These are phyloP conservation scores for Tyria jacobaeae DNA, from an alignment of 2,888 invertebrate species.

Conservation along the genomic window DNA sequence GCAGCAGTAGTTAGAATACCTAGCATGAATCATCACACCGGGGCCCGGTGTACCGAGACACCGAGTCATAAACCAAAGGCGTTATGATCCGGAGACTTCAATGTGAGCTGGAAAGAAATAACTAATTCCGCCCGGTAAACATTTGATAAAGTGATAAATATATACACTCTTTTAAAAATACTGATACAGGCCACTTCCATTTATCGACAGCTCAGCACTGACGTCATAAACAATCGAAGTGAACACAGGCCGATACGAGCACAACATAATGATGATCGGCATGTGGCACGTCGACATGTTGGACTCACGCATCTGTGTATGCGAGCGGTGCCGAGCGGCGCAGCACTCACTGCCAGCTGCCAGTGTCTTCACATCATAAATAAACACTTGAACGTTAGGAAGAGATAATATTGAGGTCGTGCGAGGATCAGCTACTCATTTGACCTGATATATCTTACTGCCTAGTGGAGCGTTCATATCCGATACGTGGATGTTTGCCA, in stretches of 20 bases:
- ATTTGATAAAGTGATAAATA: too few relatives aligned
- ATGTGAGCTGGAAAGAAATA: too few relatives aligned
- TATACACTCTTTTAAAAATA: too few relatives aligned
- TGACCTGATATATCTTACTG: constrained; percentile 14
- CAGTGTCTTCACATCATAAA: background rate
- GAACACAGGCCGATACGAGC: background rate
- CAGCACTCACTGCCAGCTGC: background rate
- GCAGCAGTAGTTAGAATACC: too few relatives aligned
- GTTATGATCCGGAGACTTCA: too few relatives aligned
- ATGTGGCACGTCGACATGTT: background rate
- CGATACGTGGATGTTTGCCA: constrained; percentile 39
- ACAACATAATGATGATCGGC: background rate
- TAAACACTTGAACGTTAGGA: background rate
- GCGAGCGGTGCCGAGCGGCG: background rate
- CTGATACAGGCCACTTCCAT: background rate
- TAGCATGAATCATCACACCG: too few relatives aligned
- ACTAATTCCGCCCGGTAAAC: too few relatives aligned
- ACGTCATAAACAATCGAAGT: background rate
- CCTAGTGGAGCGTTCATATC: constrained; percentile 19
- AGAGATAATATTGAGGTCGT: background rate
- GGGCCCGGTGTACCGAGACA: too few relatives aligned
- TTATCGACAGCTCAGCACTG: background rate
- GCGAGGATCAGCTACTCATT: background rate
- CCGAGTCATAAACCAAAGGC: too few relatives aligned
- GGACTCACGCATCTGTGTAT: too few relatives aligned